Evolutionary conservation across 2,888 invertebrate species (phyloP), one percentile per base, ranked within the genome.

Genomic region (Lasioglossum leucozonium): DNA sequence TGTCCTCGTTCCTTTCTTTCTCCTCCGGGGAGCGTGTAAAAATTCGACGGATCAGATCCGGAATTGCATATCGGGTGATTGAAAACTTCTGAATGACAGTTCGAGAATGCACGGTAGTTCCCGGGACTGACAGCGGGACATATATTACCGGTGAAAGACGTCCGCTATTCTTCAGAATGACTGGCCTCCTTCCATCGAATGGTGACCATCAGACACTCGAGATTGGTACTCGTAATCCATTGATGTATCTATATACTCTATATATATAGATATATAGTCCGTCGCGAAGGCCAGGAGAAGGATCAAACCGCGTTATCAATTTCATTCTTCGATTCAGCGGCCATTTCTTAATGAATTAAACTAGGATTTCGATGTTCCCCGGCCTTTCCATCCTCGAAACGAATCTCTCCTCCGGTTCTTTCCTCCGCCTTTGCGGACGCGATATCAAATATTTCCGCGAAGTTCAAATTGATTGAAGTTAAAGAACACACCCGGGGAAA

Each of bases 11-110:
- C 71, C 79, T 37, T 6, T 77, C 18, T 69, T 40, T 40, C 69
- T n/a, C 40, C 13, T 37, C 6, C 22, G 40, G 11, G 40, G 58
- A 86, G 67, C 79, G 82, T 77, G 81, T 88, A 88, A 89, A 89
- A 90, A 89, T 90, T 87, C 67, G 87, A 37, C 72, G 89, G 88
- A 89, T 89, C 87, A 82, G 42, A 62, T 58, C 69, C 44, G 83
- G 88, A 81, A 89, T 89, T 88, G 87, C 89, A 79, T 44, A 85
- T 79, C 87, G 87, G 72, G 86, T 90, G 90, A 90, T 90, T 89
- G 90, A 90, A 88, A 88, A 88, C 82, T 88, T 84, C 79, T 78
- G 85, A 82, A 84, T 87, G 90, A 88, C 89, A 79, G 84, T 87
- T 72, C 62, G 65, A 71, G 85, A 86, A 90, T 84, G 85, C 87